phyloP scores from a whole-genome alignment of 2,797 vertebrate genomes.

The Eutrigla gurnardus region DNA sequence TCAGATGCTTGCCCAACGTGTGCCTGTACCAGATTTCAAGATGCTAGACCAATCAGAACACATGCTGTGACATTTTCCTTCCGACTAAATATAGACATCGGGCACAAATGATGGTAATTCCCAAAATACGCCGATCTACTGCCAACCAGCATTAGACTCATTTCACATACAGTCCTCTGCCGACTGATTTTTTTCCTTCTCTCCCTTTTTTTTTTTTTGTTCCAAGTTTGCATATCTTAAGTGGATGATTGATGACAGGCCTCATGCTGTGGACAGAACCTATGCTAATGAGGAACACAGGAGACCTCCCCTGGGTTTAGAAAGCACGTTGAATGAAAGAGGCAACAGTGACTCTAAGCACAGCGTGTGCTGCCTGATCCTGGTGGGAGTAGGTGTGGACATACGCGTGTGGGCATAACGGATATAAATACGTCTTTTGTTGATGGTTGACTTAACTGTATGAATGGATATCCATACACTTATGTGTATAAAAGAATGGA shows the following conservation, averaged over 20 bases:
- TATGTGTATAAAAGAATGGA: neutral
- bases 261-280: slow-evolving; percentile 61
- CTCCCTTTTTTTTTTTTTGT: neutral
- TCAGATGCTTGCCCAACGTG: neutral
- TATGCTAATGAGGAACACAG: slow-evolving; percentile 73
- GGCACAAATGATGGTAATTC: neutral
- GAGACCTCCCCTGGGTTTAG: slow-evolving; percentile 60
- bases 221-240: slow-evolving; percentile 65
- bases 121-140: neutral
- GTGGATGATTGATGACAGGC: slow-evolving; percentile 72
- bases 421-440: neutral
- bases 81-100: neutral
- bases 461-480: neutral
- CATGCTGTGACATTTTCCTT: neutral
- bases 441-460: slow-evolving; percentile 4
- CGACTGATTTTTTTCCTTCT: neutral
- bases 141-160: neutral
- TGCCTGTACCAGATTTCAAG: neutral
- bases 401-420: neutral
- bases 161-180: neutral
- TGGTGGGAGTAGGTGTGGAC: slow-evolving; percentile 14
- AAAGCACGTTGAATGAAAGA: slow-evolving; percentile 48
- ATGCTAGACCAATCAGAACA: neutral
- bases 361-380: slow-evolving; percentile 27
- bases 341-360: slow-evolving; percentile 36